These are phyloP conservation scores for Leptestheria dahalacensis DNA, from an alignment of 1,140 invertebrate species.

Conservation along the genomic window DNA sequence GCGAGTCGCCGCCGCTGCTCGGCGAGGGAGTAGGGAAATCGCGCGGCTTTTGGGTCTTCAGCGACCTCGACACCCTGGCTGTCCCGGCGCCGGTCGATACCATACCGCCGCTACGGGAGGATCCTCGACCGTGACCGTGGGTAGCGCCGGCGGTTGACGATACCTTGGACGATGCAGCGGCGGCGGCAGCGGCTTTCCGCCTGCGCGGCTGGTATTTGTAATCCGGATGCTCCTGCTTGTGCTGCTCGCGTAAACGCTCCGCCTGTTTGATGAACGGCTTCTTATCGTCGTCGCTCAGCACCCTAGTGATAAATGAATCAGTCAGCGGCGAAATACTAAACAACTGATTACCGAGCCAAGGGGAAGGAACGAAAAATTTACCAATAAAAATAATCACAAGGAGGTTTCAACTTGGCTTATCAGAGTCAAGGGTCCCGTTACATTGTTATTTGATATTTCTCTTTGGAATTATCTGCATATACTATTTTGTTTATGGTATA, in stretches of 20 bases:
- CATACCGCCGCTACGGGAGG: neutral
- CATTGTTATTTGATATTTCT: too few relatives aligned
- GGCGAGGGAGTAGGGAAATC: neutral
- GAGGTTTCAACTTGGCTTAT: too few relatives aligned
- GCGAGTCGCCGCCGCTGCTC: neutral
- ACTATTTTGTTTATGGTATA: too few relatives aligned
- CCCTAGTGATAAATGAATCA: constrained; percentile 21
- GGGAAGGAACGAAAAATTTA: neutral
- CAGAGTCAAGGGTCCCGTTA: too few relatives aligned
- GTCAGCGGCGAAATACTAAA: neutral
- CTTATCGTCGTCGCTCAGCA: constrained; percentile 36
- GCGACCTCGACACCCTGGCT: neutral
- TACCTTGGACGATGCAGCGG: neutral
- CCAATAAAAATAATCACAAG: too few relatives aligned
- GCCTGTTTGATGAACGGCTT: constrained; percentile 37
- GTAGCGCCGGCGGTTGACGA: neutral
- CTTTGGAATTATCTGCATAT: too few relatives aligned
- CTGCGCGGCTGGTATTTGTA: constrained; percentile 39
- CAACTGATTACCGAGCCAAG: neutral
- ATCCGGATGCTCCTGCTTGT: constrained; percentile 37
- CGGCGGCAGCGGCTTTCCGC: constrained; percentile 22
- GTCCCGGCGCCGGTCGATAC: neutral
- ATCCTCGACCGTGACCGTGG: too few relatives aligned
- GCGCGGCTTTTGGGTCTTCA: neutral
- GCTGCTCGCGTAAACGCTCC: constrained; percentile 33